A percentile compares a stretch with the other conserved stretches of the same genome.
These are phyloP conservation scores for Athalia circularis DNA, from an alignment of 2,888 invertebrate genomes.

Conservation along the genomic window DNA sequence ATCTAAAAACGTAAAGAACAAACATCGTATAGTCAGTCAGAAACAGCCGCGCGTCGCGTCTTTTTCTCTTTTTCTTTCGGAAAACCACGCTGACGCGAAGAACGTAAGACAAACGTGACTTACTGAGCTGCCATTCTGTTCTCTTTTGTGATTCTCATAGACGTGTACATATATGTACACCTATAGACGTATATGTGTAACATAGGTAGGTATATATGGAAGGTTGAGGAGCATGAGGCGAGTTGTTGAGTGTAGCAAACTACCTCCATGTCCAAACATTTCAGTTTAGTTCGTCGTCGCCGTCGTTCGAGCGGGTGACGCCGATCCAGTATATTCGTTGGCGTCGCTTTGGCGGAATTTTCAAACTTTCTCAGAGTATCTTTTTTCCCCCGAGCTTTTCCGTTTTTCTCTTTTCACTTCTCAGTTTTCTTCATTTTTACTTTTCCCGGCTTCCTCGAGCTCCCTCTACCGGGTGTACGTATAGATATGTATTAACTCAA, in stretches of 20 bases:
- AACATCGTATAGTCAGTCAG: too few relatives aligned
- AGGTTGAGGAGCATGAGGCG: neutral
- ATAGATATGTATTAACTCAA: neutral
- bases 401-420: neutral
- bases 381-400: neutral
- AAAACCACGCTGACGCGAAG: conserved; percentile 53
- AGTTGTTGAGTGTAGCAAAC: neutral
- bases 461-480: neutral
- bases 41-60: too few relatives aligned
- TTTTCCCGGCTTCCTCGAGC: neutral
- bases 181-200: too few relatives aligned
- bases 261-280: too few relatives aligned
- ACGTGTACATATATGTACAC: too few relatives aligned
- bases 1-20: neutral
- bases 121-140: conserved; percentile 62
- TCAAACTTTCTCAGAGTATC: conserved; percentile 29
- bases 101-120: conserved; percentile 71
- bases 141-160: conserved; percentile 53
- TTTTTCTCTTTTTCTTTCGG: too few relatives aligned
- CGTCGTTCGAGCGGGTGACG: neutral
- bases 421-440: neutral
- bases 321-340: conserved; percentile 57
- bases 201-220: neutral
- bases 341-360: conserved; percentile 61
- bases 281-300: too few relatives aligned